A percentile compares a stretch with the other conserved stretches of the same genome.
Conservation (phyloP, 2,113 vertebrate genomes). For the Thunnus thynnus region DNA sequence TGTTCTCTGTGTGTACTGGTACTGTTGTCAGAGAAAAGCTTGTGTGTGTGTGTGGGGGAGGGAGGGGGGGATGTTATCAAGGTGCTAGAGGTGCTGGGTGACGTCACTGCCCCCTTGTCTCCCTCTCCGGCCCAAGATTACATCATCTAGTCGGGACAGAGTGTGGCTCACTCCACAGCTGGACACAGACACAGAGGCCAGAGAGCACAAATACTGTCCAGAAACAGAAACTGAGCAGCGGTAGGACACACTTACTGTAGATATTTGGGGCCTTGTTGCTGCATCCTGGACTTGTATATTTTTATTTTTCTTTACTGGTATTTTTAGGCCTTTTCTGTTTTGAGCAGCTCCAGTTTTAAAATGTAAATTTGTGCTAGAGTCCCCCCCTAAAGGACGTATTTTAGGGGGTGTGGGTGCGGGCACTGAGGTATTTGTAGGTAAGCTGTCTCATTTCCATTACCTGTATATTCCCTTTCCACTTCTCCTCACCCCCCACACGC, state of each 20-base stretch:
- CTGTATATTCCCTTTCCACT: slow-evolving; percentile 56
- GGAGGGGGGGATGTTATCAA: slow-evolving; percentile 15
- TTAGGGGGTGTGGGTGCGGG: slow-evolving; percentile 46
- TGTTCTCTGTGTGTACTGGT: slow-evolving; percentile 72
- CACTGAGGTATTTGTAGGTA: slow-evolving; percentile 71
- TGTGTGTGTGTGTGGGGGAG: slow-evolving; percentile 15
- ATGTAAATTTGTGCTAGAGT: slow-evolving; percentile 45
- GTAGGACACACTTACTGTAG: slow-evolving; percentile 14
- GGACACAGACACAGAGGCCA: slow-evolving; percentile 39
- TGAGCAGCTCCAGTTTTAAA: slow-evolving; percentile 50
- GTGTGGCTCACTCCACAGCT: slow-evolving; percentile 24
- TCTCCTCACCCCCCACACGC: slow-evolving; percentile 41
- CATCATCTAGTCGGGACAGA: slow-evolving; percentile 64
- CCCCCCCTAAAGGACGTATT: slow-evolving; percentile 50
- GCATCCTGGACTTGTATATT: slow-evolving; percentile 17
- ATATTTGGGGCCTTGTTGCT: slow-evolving; percentile 15
- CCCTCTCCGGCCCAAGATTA: slow-evolving; percentile 66
- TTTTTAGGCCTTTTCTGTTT: slow-evolving; percentile 52
- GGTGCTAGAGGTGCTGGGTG: slow-evolving; percentile 54
- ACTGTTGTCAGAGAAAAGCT: slow-evolving; percentile 70
- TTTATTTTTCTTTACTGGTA: slow-evolving; percentile 36
- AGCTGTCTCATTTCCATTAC: slow-evolving; percentile 75
- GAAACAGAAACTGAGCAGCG: slow-evolving; percentile 22
- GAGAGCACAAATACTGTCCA: slow-evolving; percentile 31
- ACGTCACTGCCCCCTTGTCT: slow-evolving; percentile 70